Evolutionary conservation across 2,797 vertebrate genomes (phyloP).

Genomic region (Chelonia mydas): DNA sequence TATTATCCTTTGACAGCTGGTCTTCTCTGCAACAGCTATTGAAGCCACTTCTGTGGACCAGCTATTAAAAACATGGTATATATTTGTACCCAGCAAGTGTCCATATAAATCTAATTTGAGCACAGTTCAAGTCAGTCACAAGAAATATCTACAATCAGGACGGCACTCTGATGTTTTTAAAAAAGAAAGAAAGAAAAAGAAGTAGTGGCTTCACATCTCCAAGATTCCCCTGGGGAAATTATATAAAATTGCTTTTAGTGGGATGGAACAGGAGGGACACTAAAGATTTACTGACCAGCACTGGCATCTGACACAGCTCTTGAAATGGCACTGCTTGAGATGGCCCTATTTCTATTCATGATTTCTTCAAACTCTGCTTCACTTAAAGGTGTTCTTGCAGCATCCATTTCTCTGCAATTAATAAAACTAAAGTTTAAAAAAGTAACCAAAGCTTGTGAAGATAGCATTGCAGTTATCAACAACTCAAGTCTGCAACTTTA

Average conservation of each 20-base stretch:
- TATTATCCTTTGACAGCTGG: neutral
- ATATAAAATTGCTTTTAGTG: neutral
- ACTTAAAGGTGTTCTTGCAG: constrained; percentile 93
- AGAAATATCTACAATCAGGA: neutral
- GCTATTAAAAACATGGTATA: neutral
- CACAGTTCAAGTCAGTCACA: neutral
- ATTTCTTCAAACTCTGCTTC: constrained; percentile 99
- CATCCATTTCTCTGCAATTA: constrained; percentile 94
- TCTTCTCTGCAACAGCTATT: neutral
- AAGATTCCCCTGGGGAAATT: neutral
- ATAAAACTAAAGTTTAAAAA: constrained; percentile 70
- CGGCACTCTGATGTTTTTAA: neutral
- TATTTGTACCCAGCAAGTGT: neutral
- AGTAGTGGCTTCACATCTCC: neutral
- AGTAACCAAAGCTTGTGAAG: constrained; percentile 18
- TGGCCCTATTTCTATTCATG: constrained; percentile 98
- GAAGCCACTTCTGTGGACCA: neutral
- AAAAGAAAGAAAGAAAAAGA: neutral
- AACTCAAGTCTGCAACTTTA: constrained; percentile 71
- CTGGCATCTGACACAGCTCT: constrained; percentile 98
- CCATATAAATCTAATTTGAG: neutral
- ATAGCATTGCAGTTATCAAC: constrained; percentile 54
- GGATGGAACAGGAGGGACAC: neutral
- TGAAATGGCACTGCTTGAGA: constrained; percentile 99
- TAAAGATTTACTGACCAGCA: constrained; percentile 88